A percentile compares a stretch with the other conserved stretches of the same genome.
Conservation (phyloP, 2,888 invertebrate species). For the Stratiomys singularior region DNA sequence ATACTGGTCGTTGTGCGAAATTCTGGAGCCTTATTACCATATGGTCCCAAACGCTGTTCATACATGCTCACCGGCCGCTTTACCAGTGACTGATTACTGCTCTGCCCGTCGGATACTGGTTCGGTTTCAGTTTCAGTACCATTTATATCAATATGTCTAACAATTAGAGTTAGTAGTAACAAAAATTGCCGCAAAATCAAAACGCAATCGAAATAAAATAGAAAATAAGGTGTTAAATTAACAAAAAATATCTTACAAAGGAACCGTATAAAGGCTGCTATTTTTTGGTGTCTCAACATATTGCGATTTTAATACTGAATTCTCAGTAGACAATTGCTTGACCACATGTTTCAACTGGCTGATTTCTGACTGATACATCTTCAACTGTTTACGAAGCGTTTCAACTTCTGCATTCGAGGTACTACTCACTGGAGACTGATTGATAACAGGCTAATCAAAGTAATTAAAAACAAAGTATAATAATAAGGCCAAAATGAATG, state of each 20-base stretch:
- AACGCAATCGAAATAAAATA: conserved; percentile 45
- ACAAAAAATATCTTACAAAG: conserved; percentile 60
- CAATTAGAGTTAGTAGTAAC: conserved; percentile 56
- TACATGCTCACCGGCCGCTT: conserved; percentile 90
- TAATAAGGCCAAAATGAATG: no score
- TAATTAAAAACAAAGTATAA: background rate
- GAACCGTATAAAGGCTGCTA: conserved; percentile 61
- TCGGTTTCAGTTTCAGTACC: conserved; percentile 61
- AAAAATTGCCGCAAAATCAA: conserved; percentile 30
- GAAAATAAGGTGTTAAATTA: conserved; percentile 47
- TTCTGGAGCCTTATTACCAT: conserved; percentile 62
- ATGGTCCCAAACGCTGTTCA: conserved; percentile 80
- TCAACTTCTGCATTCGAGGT: conserved; percentile 60
- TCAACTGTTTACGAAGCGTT: conserved; percentile 62
- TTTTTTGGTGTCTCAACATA: conserved; percentile 57
- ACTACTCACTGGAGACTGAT: conserved; percentile 55
- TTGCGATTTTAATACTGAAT: conserved; percentile 76
- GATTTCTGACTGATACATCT: conserved; percentile 63
- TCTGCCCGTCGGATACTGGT: conserved; percentile 64
- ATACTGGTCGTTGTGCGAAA: conserved; percentile 65
- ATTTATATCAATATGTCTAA: conserved; percentile 61
- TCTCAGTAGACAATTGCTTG: conserved; percentile 82
- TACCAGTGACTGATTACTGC: conserved; percentile 66
- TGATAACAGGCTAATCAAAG: conserved; percentile 57
- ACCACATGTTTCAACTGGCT: conserved; percentile 70